phyloP scores from a whole-genome alignment of 2,797 vertebrate species.

The Hippoglossus hippoglossus region DNA sequence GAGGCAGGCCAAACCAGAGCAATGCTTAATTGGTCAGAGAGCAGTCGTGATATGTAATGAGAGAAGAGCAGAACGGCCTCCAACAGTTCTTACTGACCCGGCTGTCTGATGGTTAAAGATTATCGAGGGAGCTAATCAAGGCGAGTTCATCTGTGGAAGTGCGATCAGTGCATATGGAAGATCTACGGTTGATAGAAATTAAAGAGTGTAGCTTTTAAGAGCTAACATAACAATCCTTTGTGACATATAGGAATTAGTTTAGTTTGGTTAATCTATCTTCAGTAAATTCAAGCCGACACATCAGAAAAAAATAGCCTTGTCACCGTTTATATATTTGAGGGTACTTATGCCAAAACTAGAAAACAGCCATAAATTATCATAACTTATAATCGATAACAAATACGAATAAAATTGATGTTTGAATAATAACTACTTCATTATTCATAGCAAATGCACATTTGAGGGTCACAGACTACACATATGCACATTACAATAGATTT shows the following conservation, averaged over 20 bases:
- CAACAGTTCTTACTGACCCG: conserved; percentile 45
- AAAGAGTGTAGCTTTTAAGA: too few species aligned
- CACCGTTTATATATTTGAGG: too few species aligned
- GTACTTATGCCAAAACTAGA: not conserved
- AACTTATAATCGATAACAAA: too few species aligned
- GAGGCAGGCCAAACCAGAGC: conserved; percentile 32
- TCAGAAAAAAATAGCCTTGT: too few species aligned
- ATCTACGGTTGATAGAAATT: too few species aligned
- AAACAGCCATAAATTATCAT: not conserved
- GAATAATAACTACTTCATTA: too few species aligned
- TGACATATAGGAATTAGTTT: too few species aligned
- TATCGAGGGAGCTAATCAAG: conserved; percentile 33
- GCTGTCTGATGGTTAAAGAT: conserved; percentile 29
- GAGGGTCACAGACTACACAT: not conserved
- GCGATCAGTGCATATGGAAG: too few species aligned
- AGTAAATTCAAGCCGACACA: too few species aligned
- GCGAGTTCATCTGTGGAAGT: not conserved
- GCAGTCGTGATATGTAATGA: conserved; percentile 37
- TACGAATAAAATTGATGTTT: too few species aligned
- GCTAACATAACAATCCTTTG: too few species aligned
- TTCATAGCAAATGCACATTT: not conserved
- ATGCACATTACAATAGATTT: not conserved
- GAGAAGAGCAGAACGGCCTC: conserved; percentile 24
- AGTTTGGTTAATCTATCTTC: too few species aligned
- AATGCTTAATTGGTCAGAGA: conserved; percentile 58